These are phyloP conservation scores for Podarcis raffonei DNA, from an alignment of 2,113 vertebrate genomes.

Conservation along the genomic window DNA sequence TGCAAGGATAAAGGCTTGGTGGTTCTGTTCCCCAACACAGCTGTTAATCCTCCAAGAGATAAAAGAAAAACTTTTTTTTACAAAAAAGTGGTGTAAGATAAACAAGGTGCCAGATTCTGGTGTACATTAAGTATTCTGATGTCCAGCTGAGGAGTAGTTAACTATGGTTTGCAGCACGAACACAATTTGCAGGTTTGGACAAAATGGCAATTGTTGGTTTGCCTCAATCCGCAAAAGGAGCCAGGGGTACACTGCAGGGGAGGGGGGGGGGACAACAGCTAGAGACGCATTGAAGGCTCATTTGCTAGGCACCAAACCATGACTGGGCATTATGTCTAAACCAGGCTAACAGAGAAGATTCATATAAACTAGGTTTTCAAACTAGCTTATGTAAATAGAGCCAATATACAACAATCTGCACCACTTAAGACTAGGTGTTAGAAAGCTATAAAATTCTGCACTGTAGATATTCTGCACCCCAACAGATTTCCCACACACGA, in stretches of 20 bases:
- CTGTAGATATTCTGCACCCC: background rate
- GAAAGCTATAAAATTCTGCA: background rate
- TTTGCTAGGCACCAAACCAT: background rate
- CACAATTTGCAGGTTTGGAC: background rate
- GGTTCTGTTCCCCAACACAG: conserved; percentile 95
- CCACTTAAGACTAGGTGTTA: background rate
- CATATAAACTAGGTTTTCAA: background rate
- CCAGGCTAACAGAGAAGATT: background rate
- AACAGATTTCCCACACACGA: background rate
- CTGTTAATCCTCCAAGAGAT: conserved; percentile 91
- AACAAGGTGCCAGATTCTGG: background rate
- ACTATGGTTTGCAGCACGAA: background rate
- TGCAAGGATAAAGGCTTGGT: conserved; percentile 91
- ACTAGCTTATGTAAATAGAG: background rate
- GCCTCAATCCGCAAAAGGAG: background rate
- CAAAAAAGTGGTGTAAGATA: conserved; percentile 30
- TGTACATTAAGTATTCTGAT: background rate
- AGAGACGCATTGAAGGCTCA: background rate
- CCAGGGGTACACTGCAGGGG: background rate
- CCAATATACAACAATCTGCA: background rate
- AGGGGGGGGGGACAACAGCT: background rate
- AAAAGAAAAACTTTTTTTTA: conserved; percentile 31
- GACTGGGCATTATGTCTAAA: background rate
- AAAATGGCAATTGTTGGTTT: background rate
- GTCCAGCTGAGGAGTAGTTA: background rate